Conservation (phyloP, 2,888 invertebrate genomes). For the Hanleya hanleyi region DNA sequence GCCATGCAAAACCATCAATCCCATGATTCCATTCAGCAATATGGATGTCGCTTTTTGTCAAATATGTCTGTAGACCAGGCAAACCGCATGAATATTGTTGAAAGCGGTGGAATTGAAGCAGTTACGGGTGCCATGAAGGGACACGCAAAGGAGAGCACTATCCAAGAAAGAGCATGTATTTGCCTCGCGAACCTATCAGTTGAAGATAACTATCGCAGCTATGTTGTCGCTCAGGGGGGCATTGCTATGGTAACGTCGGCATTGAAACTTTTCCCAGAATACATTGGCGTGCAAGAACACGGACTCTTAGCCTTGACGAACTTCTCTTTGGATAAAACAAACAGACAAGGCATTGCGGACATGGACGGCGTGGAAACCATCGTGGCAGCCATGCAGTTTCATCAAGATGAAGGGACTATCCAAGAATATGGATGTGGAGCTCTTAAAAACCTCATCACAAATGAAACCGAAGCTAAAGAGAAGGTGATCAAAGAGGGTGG, state of each 20-base stretch:
- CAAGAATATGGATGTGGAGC: background rate
- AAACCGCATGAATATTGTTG: background rate
- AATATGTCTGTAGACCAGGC: background rate
- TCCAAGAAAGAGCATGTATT: constrained; percentile 1
- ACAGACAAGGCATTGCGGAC: background rate
- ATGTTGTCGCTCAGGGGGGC: background rate
- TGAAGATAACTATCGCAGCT: background rate
- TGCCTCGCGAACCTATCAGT: background rate
- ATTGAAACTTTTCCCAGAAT: background rate
- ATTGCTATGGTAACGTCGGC: background rate
- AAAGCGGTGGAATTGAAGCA: background rate
- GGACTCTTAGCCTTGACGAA: background rate
- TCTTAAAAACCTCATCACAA: background rate
- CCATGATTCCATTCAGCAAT: background rate
- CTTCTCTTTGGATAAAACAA: background rate
- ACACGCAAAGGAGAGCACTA: background rate
- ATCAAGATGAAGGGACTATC: background rate
- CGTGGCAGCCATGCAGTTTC: background rate
- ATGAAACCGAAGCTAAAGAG: background rate
- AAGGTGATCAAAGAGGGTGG: background rate
- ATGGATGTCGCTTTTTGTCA: background rate
- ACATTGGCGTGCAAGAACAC: background rate
- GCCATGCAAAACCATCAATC: background rate
- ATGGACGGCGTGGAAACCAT: background rate
- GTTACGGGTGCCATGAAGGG: background rate